A percentile compares a stretch with the other conserved stretches of the same genome.
phyloP scores from a whole-genome alignment of 2,888 invertebrate genomes.

The Brachylomia viminalis region DNA sequence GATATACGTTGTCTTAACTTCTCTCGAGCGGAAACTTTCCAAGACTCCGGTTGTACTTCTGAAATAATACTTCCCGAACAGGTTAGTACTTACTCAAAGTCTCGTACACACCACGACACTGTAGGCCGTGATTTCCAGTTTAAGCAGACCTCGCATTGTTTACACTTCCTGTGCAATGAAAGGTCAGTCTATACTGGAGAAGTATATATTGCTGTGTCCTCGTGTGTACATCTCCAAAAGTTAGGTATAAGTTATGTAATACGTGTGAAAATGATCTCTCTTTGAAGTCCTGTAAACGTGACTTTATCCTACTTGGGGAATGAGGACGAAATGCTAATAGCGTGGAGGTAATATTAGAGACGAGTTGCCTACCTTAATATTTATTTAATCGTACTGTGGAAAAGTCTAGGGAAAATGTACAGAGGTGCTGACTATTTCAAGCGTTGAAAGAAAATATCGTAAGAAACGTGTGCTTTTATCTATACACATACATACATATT shows the following conservation, averaged over 20 bases:
- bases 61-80: slow-evolving; percentile 78
- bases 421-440: too few relatives aligned
- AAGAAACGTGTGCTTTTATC: neutral
- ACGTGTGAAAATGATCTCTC: slow-evolving; percentile 69
- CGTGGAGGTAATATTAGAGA: slow-evolving; percentile 30
- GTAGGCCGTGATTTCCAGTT: neutral
- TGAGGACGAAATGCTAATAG: slow-evolving; percentile 67
- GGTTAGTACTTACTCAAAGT: slow-evolving; percentile 69
- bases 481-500: neutral
- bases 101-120: slow-evolving; percentile 17
- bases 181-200: neutral
- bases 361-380: slow-evolving; percentile 23
- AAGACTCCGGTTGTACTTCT: slow-evolving; percentile 79
- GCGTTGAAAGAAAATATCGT: neutral
- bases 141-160: neutral
- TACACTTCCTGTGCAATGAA: neutral
- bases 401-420: neutral
- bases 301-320: slow-evolving; percentile 59
- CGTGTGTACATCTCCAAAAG: slow-evolving; percentile 33
- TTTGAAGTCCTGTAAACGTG: slow-evolving; percentile 67
- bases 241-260: slow-evolving; percentile 62
- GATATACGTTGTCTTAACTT: slow-evolving; percentile 83
- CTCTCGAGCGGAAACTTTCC: slow-evolving; percentile 84
- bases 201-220: neutral
- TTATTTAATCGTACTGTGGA: slow-evolving; percentile 7